phyloP scores from a whole-genome alignment of 2,113 vertebrate genomes.

The Brienomyrus brachyistius region DNA sequence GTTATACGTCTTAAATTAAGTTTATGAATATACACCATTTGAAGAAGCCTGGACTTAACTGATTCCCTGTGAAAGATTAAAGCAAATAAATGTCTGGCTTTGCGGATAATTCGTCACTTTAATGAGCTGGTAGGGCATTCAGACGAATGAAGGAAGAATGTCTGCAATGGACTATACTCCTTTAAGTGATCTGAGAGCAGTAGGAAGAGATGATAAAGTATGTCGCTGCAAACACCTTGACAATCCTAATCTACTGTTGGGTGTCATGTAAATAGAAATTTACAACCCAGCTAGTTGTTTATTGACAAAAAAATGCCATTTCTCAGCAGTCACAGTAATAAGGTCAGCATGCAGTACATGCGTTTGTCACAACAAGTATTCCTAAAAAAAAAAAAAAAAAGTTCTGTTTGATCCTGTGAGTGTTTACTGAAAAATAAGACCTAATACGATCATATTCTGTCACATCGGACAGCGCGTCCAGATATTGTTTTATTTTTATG shows the following conservation, averaged over 20 bases:
- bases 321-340: conserved; percentile 27
- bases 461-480: background rate
- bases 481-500: background rate
- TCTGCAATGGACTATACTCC: conserved; percentile 35
- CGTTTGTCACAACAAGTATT: conserved; percentile 22
- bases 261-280: conserved; percentile 51
- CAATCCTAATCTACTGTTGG: conserved; percentile 52
- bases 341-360: conserved; percentile 26
- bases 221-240: conserved; percentile 46
- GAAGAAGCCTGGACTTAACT: background rate
- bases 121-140: conserved; percentile 30
- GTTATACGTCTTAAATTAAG: background rate
- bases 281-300: conserved; percentile 39
- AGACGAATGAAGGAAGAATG: conserved; percentile 36
- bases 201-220: conserved; percentile 43
- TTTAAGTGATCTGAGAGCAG: conserved; percentile 55
- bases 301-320: conserved; percentile 41
- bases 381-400: background rate
- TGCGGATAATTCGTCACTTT: conserved; percentile 43
- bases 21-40: background rate
- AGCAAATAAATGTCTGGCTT: background rate
- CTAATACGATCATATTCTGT: background rate
- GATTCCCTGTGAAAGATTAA: background rate
- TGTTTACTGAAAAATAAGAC: background rate
- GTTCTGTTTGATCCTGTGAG: background rate